Evolutionary conservation across 2,113 vertebrate genomes (phyloP), one percentile per base, ranked within the genome.

Genomic region (Morphnarchus princeps): DNA sequence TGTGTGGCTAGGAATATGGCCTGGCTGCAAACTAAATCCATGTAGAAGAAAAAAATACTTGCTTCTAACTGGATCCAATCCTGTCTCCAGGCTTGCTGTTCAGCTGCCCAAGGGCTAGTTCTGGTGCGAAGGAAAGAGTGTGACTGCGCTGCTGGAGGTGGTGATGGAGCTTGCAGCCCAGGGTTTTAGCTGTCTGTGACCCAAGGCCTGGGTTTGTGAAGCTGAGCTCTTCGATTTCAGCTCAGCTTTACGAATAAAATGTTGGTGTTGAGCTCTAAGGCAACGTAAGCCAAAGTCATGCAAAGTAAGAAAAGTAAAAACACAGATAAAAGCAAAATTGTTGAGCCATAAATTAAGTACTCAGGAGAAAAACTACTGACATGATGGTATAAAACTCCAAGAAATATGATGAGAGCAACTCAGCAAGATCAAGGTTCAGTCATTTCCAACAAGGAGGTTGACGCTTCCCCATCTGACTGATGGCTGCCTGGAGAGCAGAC

Each of bases 241-340:
- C 29, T 96, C 43, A 91, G 36, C 24, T 91, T 4, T 14, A 61
- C 55, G 21, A 49, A 82, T 85, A 93, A 86, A 76, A 79, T 16
- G 4, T 36, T 85, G 71, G 13, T 73, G 58, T 93, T 78, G 19
- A 80, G 43, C 70, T 90, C 82, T 57, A 57, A 78, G 78, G 66
- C 54, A 90, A 50, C 34, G 42, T 31, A 80, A 90, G 25, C 70
- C 84, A 94, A 95, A 95, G 45, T 31, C 50, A 65, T 73, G 79
- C 49, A 77, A 94, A 94, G 47, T 34, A 84, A 42, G 62, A 87
- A 86, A 92, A 87, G 67, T 66, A 38, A 91, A 89, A 96, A 49
- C 72, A 86, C 62, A 54, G 42, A 43, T 49, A 86, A 78, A 95
- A 87, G 57, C 19, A 72, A 90, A 90, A 92, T n/a, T 55, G 17